A percentile compares a stretch with the other conserved stretches of the same genome.
Evolutionary conservation across 2,113 vertebrate species (phyloP).

Genomic region (Tichodroma muraria): DNA sequence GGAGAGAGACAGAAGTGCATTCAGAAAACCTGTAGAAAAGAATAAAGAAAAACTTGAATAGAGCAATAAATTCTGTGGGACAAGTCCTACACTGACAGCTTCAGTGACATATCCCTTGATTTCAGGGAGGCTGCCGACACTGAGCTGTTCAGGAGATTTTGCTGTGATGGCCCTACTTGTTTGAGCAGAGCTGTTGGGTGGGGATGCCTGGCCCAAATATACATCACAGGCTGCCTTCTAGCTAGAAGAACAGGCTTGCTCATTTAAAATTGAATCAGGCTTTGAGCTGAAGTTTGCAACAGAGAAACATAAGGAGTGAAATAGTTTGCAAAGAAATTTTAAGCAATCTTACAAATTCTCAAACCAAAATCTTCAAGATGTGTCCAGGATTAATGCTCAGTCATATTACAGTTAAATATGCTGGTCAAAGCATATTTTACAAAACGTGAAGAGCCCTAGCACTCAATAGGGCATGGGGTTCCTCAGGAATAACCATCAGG

Average conservation of each 20-base stretch:
- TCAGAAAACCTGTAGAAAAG: neutral
- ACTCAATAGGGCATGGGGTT: neutral
- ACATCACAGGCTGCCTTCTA: neutral
- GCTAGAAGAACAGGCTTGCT: constrained; percentile 53
- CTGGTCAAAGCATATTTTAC: neutral
- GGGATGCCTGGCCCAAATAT: neutral
- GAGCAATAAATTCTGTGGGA: neutral
- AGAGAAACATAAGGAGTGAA: neutral
- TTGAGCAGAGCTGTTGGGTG: neutral
- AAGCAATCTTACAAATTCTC: neutral
- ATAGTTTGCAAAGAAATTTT: neutral
- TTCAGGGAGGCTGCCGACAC: neutral
- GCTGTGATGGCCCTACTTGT: neutral
- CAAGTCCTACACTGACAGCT: neutral
- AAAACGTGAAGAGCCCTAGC: neutral
- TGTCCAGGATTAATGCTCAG: neutral
- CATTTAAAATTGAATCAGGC: constrained; percentile 15
- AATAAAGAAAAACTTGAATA: neutral
- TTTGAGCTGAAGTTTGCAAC: neutral
- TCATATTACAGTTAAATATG: neutral
- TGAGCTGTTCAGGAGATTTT: neutral
- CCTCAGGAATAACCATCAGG: neutral
- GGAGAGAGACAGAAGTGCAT: neutral
- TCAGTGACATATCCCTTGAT: neutral
- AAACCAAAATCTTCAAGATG: neutral